Evolutionary conservation across 2,113 vertebrate species (phyloP).

Genomic region (Leptosomus discolor): DNA sequence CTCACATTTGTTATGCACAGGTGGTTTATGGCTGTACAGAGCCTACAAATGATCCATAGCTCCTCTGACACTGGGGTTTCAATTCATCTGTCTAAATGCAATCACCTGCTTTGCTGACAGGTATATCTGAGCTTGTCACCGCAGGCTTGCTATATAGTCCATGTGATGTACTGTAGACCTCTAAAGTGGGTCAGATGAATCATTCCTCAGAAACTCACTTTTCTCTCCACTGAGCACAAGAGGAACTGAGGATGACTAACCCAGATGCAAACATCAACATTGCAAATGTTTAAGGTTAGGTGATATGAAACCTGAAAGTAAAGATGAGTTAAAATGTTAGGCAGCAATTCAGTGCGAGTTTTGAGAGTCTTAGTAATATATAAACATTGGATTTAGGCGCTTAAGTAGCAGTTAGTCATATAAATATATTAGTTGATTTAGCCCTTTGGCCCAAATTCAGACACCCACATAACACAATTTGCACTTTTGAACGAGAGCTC

Average conservation of each 20-base stretch:
- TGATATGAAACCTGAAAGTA: background rate
- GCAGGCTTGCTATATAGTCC: background rate
- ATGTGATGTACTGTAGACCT: background rate
- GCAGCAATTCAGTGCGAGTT: background rate
- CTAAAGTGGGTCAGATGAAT: constrained; percentile 31
- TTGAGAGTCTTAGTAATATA: background rate
- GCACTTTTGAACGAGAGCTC: background rate
- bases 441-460: background rate
- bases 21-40: background rate
- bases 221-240: background rate
- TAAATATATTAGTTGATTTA: background rate
- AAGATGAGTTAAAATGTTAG: background rate
- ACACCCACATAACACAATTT: background rate
- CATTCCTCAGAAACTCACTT: constrained; percentile 9
- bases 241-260: background rate
- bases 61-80: background rate
- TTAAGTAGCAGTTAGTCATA: background rate
- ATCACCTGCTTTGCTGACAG: background rate
- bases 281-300: background rate
- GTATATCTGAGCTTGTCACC: background rate
- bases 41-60: background rate
- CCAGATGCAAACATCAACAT: background rate
- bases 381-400: background rate
- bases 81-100: background rate
- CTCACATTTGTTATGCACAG: background rate